These are phyloP conservation scores for Pachyrhynchus sulphureomaculatus DNA, from an alignment of 1,140 invertebrate species.

Conservation along the genomic window DNA sequence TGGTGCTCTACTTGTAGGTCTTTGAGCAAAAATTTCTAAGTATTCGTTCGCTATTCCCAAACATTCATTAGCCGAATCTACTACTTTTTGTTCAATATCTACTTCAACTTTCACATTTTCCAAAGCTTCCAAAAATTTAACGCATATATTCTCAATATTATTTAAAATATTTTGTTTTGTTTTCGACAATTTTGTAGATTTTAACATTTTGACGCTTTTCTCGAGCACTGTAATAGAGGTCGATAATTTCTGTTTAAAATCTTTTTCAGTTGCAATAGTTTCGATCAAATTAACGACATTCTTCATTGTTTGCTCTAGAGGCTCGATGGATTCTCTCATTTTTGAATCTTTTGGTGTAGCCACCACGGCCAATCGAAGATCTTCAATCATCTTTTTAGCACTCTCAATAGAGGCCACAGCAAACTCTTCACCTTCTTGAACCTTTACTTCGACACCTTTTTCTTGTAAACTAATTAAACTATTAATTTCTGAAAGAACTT, in stretches of 20 bases:
- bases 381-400: conserved; percentile 44
- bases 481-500: conserved; percentile 38
- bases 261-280: conserved; percentile 34
- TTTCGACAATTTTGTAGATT: conserved; percentile 19
- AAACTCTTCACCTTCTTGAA: background rate
- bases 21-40: conserved; percentile 19
- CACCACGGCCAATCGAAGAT: conserved; percentile 43
- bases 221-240: conserved; percentile 1
- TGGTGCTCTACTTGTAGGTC: conserved; percentile 8
- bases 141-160: conserved; percentile 15
- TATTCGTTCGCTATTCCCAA: conserved; percentile 19
- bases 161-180: conserved; percentile 9
- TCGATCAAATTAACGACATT: conserved; percentile 49
- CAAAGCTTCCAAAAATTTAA: conserved; percentile 17
- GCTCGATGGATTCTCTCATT: conserved; percentile 42
- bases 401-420: conserved; percentile 29
- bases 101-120: conserved; percentile 25
- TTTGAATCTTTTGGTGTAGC: conserved; percentile 37
- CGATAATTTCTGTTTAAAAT: conserved; percentile 20
- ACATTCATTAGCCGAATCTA: conserved; percentile 25
- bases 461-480: conserved; percentile 28
- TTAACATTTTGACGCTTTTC: conserved; percentile 12
- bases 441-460: background rate
- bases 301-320: conserved; percentile 46
- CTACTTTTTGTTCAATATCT: conserved; percentile 26